Base-by-base conservation (phyloP, 2,888 invertebrate species). In the Acrobasis consociella region DNA sequence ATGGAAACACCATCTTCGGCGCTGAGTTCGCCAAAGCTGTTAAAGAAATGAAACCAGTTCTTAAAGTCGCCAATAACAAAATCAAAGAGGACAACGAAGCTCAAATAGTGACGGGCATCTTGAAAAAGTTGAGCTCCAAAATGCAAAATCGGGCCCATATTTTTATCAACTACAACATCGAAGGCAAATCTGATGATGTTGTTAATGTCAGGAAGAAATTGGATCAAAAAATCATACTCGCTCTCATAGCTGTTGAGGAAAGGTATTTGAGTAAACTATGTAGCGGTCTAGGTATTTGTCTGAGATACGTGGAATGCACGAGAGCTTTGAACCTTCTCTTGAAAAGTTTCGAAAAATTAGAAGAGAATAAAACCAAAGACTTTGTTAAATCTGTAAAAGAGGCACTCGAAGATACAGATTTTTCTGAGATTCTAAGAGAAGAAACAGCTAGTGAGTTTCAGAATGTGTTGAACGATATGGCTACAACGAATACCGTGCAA, bases 41-140 rank as follows among this genome's bases (percentile, higher is more conserved):
- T 9, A 70, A 66, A 1, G 71, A 72, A 13, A 67, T 83, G 10
- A 81, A 75, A 64, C 75, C 78, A 46, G 58, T 85, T 10, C 67
- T 89, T 0, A 74, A 72, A 68, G 64, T 62, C 1, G 72, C 73
- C 0, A 73, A 82, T 39, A 58, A 63, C 0, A 81, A 77, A 69
- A 52, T 77, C 0, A 70, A 60, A 2, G 74, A 79, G 0, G 70
- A 72, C 0, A 76, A 74, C 1, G 68, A 76, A 50, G 49, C 62
- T 0, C 76, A 77, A n/a, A 59, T 76, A 8, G 89, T 87, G 88
- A 72, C 70, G 3, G 76, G 78, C 38, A 42, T 82, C 2, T 64
- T 87, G 0, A 91, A 91, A 67, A 85, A 72, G 70, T 81, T 88
- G 11, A 82, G 80, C 64, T 72, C 78, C 0, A 76, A 73, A 68